A percentile compares a stretch with the other conserved stretches of the same genome.
Evolutionary conservation across 2,888 invertebrate genomes (phyloP).

Genomic region (Nemoura dubitans): DNA sequence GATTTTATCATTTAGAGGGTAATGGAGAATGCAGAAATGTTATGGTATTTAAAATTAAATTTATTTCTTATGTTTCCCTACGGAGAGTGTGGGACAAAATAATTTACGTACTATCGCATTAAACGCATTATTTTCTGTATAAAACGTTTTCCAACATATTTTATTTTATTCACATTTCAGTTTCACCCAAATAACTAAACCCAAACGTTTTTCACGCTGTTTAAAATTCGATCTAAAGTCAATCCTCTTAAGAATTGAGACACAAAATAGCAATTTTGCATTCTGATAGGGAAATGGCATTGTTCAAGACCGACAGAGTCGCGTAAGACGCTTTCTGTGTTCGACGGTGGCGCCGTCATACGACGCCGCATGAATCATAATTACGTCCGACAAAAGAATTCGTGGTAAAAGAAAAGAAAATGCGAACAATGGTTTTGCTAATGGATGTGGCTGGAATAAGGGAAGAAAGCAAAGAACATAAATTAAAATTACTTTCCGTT

Average conservation of each 20-base stretch:
- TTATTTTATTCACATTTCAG: too few relatives aligned
- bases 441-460: background rate
- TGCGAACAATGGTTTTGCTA: background rate
- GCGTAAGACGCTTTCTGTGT: background rate
- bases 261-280: background rate
- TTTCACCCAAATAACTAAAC: too few relatives aligned
- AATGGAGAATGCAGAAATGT: too few relatives aligned
- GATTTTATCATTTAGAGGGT: too few relatives aligned
- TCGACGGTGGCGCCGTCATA: background rate
- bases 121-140: too few relatives aligned
- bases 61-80: too few relatives aligned
- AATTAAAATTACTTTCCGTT: background rate
- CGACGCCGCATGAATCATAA: background rate
- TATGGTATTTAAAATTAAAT: too few relatives aligned
- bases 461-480: constrained; percentile 5
- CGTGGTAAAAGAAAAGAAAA: background rate
- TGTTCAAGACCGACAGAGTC: background rate
- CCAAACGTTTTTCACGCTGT: too few relatives aligned
- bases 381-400: background rate
- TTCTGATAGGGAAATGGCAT: background rate
- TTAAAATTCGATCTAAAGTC: background rate
- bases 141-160: too few relatives aligned
- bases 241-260: background rate
- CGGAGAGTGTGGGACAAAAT: too few relatives aligned
- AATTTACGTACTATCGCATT: too few relatives aligned